A percentile compares a stretch with the other conserved stretches of the same genome.
Conservation (phyloP, 2,797 vertebrate species). For the Halcyon badia region DNA sequence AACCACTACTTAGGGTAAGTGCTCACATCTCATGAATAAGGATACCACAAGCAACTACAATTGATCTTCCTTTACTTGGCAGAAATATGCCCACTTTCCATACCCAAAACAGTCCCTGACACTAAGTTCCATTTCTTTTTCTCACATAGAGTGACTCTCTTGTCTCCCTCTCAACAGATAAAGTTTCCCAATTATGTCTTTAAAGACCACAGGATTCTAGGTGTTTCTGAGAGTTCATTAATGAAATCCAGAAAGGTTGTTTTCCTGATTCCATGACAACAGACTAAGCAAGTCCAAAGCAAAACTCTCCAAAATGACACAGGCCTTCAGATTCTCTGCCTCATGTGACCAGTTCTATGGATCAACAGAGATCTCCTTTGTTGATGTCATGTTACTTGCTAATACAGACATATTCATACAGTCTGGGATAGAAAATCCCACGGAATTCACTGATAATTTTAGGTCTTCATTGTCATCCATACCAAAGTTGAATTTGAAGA, state of each 20-base stretch:
- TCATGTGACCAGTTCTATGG: neutral
- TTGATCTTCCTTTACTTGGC: neutral
- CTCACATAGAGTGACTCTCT: neutral
- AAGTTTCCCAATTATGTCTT: neutral
- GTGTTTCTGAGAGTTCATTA: neutral
- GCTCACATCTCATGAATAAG: neutral
- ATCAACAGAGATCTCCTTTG: neutral
- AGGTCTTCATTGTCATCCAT: neutral
- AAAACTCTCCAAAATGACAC: neutral
- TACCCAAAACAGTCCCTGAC: neutral
- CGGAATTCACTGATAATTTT: neutral
- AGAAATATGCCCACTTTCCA: neutral
- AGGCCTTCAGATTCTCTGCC: neutral
- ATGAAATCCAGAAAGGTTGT: neutral
- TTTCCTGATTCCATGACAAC: neutral
- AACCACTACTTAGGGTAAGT: neutral
- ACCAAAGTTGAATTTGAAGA: neutral
- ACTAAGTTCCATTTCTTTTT: neutral
- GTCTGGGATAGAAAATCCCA: neutral
- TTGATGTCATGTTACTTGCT: rapidly evolving
- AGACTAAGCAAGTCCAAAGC: neutral
- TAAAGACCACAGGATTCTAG: neutral
- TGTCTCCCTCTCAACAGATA: neutral
- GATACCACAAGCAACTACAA: neutral
- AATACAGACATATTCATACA: neutral